Percentiles rank a stretch among this genome's conserved stretches.
These are phyloP conservation scores for Elmis aenea DNA, from an alignment of 2,888 invertebrate genomes.

Conservation along the genomic window DNA sequence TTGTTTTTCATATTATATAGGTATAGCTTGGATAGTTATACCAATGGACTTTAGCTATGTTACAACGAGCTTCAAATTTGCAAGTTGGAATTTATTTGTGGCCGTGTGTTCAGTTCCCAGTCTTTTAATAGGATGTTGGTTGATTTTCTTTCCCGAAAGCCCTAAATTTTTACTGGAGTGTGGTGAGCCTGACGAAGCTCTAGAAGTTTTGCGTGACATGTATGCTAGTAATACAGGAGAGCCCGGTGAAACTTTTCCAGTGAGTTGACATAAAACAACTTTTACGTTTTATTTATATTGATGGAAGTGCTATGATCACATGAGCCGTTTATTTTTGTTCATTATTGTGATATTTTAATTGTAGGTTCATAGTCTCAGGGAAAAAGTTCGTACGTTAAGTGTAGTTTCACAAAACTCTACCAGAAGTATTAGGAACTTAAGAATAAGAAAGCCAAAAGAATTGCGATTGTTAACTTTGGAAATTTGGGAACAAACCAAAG, in stretches of 20 bases:
- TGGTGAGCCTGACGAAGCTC: constrained; percentile 71
- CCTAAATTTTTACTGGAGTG: constrained; percentile 78
- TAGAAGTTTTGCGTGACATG: constrained; percentile 63
- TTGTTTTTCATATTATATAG: too few relatives aligned
- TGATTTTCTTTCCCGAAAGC: constrained; percentile 73
- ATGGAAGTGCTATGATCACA: not conserved
- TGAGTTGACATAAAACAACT: constrained; percentile 43
- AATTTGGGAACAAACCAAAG: constrained; percentile 70
- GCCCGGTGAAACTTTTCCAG: constrained; percentile 65
- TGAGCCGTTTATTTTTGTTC: too few relatives aligned
- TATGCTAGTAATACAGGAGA: constrained; percentile 70
- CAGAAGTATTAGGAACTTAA: constrained; percentile 63
- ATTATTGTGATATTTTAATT: constrained; percentile 11
- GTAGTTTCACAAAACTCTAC: constrained; percentile 59
- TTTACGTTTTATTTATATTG: not conserved
- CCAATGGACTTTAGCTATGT: constrained; percentile 61
- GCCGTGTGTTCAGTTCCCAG: constrained; percentile 70
- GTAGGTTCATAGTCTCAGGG: constrained; percentile 66
- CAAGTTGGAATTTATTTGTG: constrained; percentile 79
- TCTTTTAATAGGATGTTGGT: constrained; percentile 62
- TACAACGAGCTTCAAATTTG: constrained; percentile 59
- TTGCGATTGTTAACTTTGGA: constrained; percentile 62
- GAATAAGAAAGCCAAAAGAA: constrained; percentile 68
- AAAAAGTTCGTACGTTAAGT: constrained; percentile 60
- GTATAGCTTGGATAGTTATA: constrained; percentile 74